Base-by-base conservation (phyloP, 2,113 vertebrate species). In the Amphilophus citrinellus region DNA sequence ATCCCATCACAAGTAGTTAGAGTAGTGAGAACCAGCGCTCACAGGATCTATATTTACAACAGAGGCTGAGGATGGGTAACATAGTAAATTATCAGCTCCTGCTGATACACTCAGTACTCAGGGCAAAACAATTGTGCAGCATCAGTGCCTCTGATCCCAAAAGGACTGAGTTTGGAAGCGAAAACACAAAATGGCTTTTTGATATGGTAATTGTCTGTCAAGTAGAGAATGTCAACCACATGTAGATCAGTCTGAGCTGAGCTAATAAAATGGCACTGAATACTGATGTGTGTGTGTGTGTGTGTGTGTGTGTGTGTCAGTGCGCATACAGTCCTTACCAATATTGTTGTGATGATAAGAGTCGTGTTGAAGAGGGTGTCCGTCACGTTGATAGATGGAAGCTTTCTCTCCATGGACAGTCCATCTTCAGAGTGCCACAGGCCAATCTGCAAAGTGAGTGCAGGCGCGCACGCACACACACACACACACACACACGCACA, bases 291-390 rank as follows among this genome's bases (percentile, higher is more conserved):
- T 76, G 59, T 14, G 22, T 15, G 20, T 15, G 20, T n/a, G 10
- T n/a, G 24, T 27, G 24, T 27, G 15, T 62, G 39, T 3, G 71
- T 66, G n/a, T 20, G 24, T 30, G 20, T 68, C 30, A 2, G 68
- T 71, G 56, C 50, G 83, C n/a, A 22, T 84, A 18, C 62, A 56
- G 63, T 53, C 91, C 97, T 98, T 96, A 99, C 98, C 96, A 99
- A 96, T 95, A 99, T 99, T 83, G 98, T 99, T 42, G 98, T 99
- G 96, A 99, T 96, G 30, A 97, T 97, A 39, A 99, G 97, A 0
- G 98, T 99, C 77, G 97, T 99, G 94, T 99, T 99, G 97, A 98
- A 99, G 88, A 99, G 97, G 27, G 95, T 98, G 92, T 99, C 98
- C 0, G 98, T 98, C 75, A 97, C 95, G 57, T 99, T 99, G 88